These are phyloP conservation scores for Mechanitis mazaeus DNA, from an alignment of 2,888 invertebrate species.

Conservation along the genomic window DNA sequence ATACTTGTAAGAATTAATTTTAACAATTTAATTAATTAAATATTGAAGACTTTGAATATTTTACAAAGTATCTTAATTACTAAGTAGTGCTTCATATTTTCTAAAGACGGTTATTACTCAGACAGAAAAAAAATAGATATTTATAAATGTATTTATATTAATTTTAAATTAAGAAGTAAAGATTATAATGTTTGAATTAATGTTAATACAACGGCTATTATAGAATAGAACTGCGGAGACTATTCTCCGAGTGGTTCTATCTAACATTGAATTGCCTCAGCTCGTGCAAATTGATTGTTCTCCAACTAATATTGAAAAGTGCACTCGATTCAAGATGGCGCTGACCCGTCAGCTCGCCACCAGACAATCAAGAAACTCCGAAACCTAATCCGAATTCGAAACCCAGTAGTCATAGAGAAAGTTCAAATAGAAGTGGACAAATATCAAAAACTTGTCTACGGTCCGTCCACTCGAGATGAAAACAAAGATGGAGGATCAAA, in stretches of 20 bases:
- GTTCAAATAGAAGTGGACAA: conserved; percentile 44
- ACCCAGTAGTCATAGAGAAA: conserved; percentile 56
- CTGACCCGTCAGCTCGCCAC: conserved; percentile 39
- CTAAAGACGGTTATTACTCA: too few species aligned
- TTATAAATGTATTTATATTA: too few species aligned
- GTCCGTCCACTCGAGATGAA: conserved; percentile 20
- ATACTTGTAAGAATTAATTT: too few species aligned
- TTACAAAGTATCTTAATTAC: too few species aligned
- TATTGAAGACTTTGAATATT: too few species aligned
- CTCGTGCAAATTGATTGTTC: conserved; percentile 30
- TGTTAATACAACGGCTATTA: conserved; percentile 7
- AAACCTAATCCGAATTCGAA: conserved; percentile 47
- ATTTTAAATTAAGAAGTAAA: too few species aligned
- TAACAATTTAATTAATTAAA: too few species aligned
- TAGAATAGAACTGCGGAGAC: conserved; percentile 16
- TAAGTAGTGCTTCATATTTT: too few species aligned
- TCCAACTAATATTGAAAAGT: conserved; percentile 44
- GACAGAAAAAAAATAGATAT: too few species aligned
- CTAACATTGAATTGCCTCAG: conserved; percentile 24
- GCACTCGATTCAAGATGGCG: conserved; percentile 41
- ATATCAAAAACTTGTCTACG: conserved; percentile 19
- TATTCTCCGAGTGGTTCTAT: conserved; percentile 1
- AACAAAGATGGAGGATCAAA: conserved; percentile 40
- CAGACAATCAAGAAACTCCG: conserved; percentile 45
- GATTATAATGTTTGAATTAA: too few species aligned